Conservation (phyloP, 1,140 invertebrate genomes). For the Metopolophium dirhodum region DNA sequence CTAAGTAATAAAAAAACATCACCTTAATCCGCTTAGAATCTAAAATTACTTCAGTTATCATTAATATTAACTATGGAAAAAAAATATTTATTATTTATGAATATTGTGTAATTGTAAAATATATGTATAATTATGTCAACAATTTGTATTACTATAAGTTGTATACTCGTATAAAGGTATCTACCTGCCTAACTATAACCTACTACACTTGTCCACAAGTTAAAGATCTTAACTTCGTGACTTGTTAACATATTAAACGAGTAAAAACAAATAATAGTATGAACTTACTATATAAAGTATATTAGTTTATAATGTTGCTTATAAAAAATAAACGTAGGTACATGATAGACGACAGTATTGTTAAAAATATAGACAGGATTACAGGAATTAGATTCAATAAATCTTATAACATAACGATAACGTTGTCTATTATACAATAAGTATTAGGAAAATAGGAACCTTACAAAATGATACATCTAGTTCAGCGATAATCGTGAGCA, state of each 20-base stretch:
- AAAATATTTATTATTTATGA: no score
- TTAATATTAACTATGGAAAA: no score
- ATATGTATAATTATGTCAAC: not conserved
- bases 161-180: not conserved
- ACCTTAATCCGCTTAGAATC: no score
- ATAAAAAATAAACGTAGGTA: conserved; percentile 6
- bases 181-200: not conserved
- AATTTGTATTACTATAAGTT: not conserved
- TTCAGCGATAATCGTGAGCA: not conserved
- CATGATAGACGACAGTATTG: conserved; percentile 8
- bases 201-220: not conserved
- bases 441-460: not conserved
- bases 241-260: not conserved
- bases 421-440: not conserved
- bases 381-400: not conserved
- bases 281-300: not conserved
- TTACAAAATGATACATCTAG: not conserved
- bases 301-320: not conserved
- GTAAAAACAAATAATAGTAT: not conserved
- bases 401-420: not conserved
- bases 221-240: conserved; percentile 5
- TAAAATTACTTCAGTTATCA: no score
- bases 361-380: not conserved
- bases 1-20: no score
- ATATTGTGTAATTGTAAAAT: not conserved